These are phyloP conservation scores for Aphidoletes aphidimyza DNA, from an alignment of 2,888 invertebrate species.

Conservation along the genomic window DNA sequence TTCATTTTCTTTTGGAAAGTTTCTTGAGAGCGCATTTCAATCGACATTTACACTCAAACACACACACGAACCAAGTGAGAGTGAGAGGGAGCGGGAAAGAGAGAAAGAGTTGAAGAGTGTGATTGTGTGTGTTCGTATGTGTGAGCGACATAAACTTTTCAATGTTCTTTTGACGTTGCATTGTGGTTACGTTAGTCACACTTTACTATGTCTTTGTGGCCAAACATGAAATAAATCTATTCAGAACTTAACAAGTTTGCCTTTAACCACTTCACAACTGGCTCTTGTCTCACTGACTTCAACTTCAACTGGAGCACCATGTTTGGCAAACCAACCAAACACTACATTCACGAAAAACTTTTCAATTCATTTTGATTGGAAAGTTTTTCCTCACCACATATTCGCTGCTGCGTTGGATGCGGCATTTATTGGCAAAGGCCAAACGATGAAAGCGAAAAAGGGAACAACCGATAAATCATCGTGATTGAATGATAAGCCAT, in stretches of 20 bases:
- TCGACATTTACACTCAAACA: no score
- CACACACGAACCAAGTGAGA: no score
- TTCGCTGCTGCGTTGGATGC: no score
- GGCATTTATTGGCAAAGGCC: neutral
- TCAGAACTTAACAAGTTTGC: neutral
- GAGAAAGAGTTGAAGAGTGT: no score
- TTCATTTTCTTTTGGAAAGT: conserved; percentile 1
- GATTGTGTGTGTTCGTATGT: no score
- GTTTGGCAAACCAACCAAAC: neutral
- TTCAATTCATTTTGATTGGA: neutral
- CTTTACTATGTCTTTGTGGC: conserved; percentile 6
- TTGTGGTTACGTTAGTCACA: conserved; percentile 19
- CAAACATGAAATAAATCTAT: conserved; percentile 17
- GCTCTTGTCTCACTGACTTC: no score
- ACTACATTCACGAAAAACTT: neutral
- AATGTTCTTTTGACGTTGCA: conserved; percentile 15
- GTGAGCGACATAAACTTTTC: no score
- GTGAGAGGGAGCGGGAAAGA: no score
- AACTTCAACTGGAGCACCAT: no score
- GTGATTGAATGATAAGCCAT: conserved; percentile 12
- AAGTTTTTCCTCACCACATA: neutral
- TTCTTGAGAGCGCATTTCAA: conserved; percentile 4
- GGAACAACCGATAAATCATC: neutral
- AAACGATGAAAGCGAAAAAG: neutral
- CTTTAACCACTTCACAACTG: conserved; percentile 16